A percentile compares a stretch with the other conserved stretches of the same genome.
These are phyloP conservation scores for Taenaris catops DNA, from an alignment of 2,888 invertebrate species.

Conservation along the genomic window DNA sequence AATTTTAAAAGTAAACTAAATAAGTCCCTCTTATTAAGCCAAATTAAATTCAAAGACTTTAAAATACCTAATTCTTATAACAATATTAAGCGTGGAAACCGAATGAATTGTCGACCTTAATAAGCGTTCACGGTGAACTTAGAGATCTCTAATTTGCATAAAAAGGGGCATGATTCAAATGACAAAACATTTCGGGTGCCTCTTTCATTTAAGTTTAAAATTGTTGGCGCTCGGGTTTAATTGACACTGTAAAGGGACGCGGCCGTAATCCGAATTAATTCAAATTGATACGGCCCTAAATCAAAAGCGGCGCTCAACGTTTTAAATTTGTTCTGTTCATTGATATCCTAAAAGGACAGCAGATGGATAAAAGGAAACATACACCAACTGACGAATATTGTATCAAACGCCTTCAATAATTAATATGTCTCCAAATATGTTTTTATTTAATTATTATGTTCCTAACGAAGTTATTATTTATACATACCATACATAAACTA, in stretches of 20 bases:
- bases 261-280: constrained; percentile 54
- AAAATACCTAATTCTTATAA: constrained; percentile 65
- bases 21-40: constrained; percentile 39
- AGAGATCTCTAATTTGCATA: constrained; percentile 65
- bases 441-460: no score
- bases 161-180: constrained; percentile 65
- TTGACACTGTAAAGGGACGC: constrained; percentile 49
- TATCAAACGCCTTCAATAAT: no score
- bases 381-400: no score
- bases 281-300: constrained; percentile 47
- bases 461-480: no score
- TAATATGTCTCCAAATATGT: no score
- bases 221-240: constrained; percentile 59
- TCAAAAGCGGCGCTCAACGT: constrained; percentile 29
- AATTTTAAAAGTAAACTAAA: constrained; percentile 6
- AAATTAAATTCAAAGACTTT: constrained; percentile 52
- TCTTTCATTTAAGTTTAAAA: constrained; percentile 72
- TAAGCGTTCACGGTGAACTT: constrained; percentile 52
- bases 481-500: no score
- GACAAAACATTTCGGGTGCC: constrained; percentile 65
- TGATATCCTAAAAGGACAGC: constrained; percentile 7
- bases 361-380: no score
- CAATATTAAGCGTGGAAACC: constrained; percentile 54
- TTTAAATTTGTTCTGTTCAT: constrained; percentile 17
- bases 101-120: constrained; percentile 53